A percentile compares a stretch with the other conserved stretches of the same genome.
These are phyloP conservation scores for Callionymus lyra DNA, from an alignment of 2,113 vertebrate species.

Conservation along the genomic window DNA sequence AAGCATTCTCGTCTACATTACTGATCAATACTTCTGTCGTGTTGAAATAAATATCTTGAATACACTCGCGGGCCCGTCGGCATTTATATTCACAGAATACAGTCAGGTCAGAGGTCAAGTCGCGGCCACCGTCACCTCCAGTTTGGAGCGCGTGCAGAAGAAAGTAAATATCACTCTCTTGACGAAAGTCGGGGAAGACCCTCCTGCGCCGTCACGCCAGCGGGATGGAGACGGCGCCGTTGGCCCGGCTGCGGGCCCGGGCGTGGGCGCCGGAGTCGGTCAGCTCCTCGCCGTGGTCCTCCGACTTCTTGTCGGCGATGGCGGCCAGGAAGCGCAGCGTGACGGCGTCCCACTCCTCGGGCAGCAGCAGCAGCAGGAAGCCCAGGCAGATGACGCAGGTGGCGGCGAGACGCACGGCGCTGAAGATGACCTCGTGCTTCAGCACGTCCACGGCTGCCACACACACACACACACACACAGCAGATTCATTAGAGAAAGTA, in stretches of 20 bases:
- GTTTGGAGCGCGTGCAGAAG: slow-evolving; percentile 25
- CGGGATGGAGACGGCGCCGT: slow-evolving; percentile 87
- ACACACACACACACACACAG: slow-evolving; percentile 14
- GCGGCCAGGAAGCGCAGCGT: slow-evolving; percentile 87
- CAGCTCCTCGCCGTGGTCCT: slow-evolving; percentile 82
- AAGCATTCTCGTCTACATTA: slow-evolving; percentile 54
- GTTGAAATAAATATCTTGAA: slow-evolving; percentile 60
- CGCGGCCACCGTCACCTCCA: slow-evolving; percentile 29
- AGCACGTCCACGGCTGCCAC: slow-evolving; percentile 83
- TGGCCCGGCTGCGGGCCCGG: slow-evolving; percentile 83
- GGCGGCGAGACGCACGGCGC: slow-evolving; percentile 85
- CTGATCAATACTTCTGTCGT: slow-evolving; percentile 53
- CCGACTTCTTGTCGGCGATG: slow-evolving; percentile 88
- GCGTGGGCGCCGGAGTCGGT: slow-evolving; percentile 79
- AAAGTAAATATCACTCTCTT: slow-evolving; percentile 46
- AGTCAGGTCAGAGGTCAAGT: slow-evolving; percentile 51
- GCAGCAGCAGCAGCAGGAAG: slow-evolving; percentile 89
- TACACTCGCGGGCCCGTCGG: slow-evolving; percentile 53
- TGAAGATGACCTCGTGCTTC: slow-evolving; percentile 97
- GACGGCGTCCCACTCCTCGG: slow-evolving; percentile 95
- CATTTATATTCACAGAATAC: slow-evolving; percentile 77
- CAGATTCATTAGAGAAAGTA: slow-evolving; percentile 54
- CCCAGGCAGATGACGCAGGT: slow-evolving; percentile 93
- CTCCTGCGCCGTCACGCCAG: slow-evolving; percentile 70
- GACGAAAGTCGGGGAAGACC: slow-evolving; percentile 8